Conservation (phyloP, 2,797 vertebrate genomes). For the Harpagifer antarcticus region DNA sequence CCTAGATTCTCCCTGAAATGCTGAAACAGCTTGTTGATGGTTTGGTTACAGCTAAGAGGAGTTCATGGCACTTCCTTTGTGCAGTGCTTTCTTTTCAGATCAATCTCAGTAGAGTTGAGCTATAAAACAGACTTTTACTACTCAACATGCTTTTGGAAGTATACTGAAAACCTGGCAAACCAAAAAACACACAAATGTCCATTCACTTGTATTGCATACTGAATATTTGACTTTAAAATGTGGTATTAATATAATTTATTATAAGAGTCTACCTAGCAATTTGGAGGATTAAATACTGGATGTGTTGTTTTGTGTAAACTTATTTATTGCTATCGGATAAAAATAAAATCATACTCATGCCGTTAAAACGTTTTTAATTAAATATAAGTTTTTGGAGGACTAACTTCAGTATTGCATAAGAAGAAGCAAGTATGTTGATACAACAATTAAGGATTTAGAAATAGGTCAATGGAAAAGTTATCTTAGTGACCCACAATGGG, state of each 20-base stretch:
- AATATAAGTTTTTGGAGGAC: neutral
- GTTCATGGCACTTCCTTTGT: constrained; percentile 2
- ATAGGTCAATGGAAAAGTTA: neutral
- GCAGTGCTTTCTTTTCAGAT: neutral
- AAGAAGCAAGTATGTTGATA: neutral
- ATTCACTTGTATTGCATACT: neutral
- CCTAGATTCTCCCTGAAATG: constrained; percentile 25
- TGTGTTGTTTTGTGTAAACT: constrained; percentile 8
- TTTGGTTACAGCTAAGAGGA: constrained; percentile 8
- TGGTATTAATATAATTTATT: neutral
- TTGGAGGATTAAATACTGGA: neutral
- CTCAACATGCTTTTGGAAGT: constrained; percentile 4
- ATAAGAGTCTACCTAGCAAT: neutral
- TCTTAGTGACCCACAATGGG: neutral
- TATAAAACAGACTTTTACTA: constrained; percentile 7
- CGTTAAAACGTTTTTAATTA: neutral
- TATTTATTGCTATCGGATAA: neutral
- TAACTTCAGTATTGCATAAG: neutral
- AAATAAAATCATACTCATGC: neutral
- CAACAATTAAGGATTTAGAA: neutral
- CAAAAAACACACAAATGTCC: neutral
- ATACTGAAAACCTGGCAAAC: constrained; percentile 12
- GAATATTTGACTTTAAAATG: constrained; percentile 1
- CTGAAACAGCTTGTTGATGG: constrained; percentile 29
- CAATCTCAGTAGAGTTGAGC: neutral